A percentile compares a stretch with the other conserved stretches of the same genome.
phyloP scores from a whole-genome alignment of 2,797 vertebrate genomes.

The Liasis olivaceus region DNA sequence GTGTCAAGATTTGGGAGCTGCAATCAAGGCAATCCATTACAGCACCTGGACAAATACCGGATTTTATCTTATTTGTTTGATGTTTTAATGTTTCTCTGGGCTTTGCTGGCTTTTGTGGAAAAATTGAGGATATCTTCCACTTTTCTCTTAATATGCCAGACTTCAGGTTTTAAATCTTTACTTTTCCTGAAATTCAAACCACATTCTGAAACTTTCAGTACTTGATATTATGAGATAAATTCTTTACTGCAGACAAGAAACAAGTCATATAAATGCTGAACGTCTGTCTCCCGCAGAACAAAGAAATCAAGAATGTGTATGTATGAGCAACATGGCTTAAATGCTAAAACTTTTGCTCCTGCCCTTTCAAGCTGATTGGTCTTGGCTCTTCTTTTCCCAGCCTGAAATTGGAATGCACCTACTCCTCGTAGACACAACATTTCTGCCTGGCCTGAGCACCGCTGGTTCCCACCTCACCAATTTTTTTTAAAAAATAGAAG shows the following conservation, averaged over 20 bases:
- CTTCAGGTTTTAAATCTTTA: constrained; percentile 8
- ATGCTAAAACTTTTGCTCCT: neutral
- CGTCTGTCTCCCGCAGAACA: neutral
- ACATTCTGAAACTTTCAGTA: neutral
- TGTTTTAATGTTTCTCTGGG: too few species aligned
- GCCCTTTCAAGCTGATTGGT: neutral
- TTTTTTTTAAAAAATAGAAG: too few species aligned
- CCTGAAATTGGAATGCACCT: neutral
- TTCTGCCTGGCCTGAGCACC: neutral
- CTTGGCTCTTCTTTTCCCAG: neutral
- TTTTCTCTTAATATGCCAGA: neutral
- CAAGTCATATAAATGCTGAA: neutral
- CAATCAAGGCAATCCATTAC: neutral
- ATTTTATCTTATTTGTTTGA: neutral
- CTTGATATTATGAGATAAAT: neutral
- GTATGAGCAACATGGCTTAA: neutral
- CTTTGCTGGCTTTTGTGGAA: neutral
- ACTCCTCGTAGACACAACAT: neutral
- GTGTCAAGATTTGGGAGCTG: neutral
- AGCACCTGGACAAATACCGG: neutral
- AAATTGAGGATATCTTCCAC: neutral
- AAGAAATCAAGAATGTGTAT: neutral
- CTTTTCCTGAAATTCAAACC: neutral
- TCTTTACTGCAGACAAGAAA: neutral
- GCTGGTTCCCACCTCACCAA: neutral